Conservation (phyloP, 2,113 vertebrate species). For the Crotalus helleri region DNA sequence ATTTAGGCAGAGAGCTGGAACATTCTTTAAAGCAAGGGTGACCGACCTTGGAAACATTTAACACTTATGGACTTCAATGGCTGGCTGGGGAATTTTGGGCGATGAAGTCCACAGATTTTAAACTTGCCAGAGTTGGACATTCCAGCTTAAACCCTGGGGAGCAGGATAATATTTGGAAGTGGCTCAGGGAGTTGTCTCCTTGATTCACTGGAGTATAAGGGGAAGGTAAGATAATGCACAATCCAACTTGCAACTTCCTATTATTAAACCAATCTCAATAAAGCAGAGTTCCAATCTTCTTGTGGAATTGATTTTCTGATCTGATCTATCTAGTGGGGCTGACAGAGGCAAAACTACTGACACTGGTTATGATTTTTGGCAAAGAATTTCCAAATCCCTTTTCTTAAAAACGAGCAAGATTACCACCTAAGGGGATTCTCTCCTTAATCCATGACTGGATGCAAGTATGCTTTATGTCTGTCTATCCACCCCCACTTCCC, state of each 20-base stretch:
- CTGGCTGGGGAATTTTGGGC: background rate
- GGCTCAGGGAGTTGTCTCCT: background rate
- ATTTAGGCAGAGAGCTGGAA: background rate
- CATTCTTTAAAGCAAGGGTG: background rate
- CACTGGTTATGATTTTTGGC: background rate
- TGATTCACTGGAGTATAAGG: background rate
- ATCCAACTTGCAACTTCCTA: background rate
- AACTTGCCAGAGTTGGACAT: background rate
- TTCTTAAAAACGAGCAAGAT: constrained; percentile 3
- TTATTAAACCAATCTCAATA: background rate
- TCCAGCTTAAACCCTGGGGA: background rate
- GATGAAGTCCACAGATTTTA: background rate
- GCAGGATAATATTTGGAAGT: background rate
- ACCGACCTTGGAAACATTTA: background rate
- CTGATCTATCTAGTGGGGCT: background rate
- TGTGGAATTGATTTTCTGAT: background rate
- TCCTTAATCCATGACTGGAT: constrained; percentile 8
- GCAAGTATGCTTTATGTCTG: background rate
- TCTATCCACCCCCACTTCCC: background rate
- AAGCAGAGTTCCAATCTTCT: background rate
- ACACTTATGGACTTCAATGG: background rate
- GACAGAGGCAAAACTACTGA: background rate
- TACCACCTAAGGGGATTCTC: background rate
- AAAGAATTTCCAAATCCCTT: constrained; percentile 5
- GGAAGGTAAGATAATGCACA: background rate